phyloP scores from a whole-genome alignment of 1,140 invertebrate species.

The Ips typographus region DNA sequence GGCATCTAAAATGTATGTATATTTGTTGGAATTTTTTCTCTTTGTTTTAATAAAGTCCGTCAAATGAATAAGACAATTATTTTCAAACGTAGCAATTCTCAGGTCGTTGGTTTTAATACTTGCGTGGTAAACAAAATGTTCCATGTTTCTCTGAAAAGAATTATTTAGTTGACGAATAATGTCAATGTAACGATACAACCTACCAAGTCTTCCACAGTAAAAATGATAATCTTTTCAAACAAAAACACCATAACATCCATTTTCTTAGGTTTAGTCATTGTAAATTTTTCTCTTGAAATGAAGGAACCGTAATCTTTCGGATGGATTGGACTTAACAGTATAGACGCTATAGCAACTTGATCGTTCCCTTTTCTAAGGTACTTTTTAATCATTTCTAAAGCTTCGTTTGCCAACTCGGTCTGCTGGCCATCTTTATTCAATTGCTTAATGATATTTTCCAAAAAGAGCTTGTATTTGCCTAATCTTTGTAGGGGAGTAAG shows the following conservation, averaged over 20 bases:
- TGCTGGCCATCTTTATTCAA: conserved; percentile 34
- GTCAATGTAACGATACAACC: neutral
- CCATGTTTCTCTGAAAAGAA: conserved; percentile 39
- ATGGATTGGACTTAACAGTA: conserved; percentile 39
- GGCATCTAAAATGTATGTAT: conserved; percentile 42
- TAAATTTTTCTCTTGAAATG: conserved; percentile 44
- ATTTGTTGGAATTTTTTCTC: conserved; percentile 26
- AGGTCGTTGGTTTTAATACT: conserved; percentile 44
- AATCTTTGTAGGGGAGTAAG: conserved; percentile 46
- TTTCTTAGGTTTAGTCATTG: conserved; percentile 41
- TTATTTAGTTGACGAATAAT: neutral
- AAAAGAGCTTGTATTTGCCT: conserved; percentile 44
- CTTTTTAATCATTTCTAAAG: conserved; percentile 39
- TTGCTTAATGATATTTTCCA: conserved; percentile 44
- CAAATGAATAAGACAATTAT: conserved; percentile 38
- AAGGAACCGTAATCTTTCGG: conserved; percentile 41
- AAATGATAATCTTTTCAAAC: conserved; percentile 42
- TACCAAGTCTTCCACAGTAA: conserved; percentile 35
- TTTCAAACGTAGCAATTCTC: conserved; percentile 41
- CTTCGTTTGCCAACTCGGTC: conserved; percentile 28
- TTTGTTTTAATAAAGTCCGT: conserved; percentile 43
- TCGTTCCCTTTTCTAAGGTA: conserved; percentile 45
- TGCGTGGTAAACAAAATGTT: conserved; percentile 39
- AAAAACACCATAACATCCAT: conserved; percentile 43
- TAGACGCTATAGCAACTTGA: conserved; percentile 44